Base-by-base conservation (phyloP, 2,888 invertebrate genomes). In the Chaetoderma sp. region DNA sequence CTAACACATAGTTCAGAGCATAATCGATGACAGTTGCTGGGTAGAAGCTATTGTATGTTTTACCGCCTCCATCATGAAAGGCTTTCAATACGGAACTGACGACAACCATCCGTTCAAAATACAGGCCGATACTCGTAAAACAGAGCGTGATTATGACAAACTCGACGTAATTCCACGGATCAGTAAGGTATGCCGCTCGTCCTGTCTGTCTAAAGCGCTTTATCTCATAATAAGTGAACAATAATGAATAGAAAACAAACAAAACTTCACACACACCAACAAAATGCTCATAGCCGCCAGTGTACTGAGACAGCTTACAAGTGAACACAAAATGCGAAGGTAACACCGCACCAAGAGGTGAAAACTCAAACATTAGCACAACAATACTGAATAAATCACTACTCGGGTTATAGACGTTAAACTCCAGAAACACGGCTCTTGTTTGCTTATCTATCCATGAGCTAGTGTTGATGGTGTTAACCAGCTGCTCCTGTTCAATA, bases 391-490 rank as follows among this genome's bases (percentile, higher is more conserved):
- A 75, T 16, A 79, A 39, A 21, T 79, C 63, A 4, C 67, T 69
- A 64, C 74, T 76, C 1, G 76, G 72, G 60, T 77, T 78, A 58
- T 74, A 78, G 6, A 76, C 50, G 1, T 71, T 74, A 44, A 78
- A 78, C 59, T 78, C 78, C 5, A 77, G 27, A 58, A 78, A 74
- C 0, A 78, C 42, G 33, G 72, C 78, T 58, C 75, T 49, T 6
- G 78, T 78, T 23, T 67, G 47, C 27, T 68, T 59, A 68, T 78
- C 75, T 45, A 78, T 70, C 78, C 78, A 78, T 27, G 70, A 68
- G 1, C 68, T 32, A n/a, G 65, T 63, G 61, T 68, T 52, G 13
- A 76, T 32, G 8, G 61, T 54, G 0, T 60, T 10, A 1, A 79
- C n/a, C 4, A 45, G 58, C 4, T 60, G 56, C 25, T 44, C 25